Base-by-base conservation (phyloP, 1,140 invertebrate species). In the Procambarus virginalis region DNA sequence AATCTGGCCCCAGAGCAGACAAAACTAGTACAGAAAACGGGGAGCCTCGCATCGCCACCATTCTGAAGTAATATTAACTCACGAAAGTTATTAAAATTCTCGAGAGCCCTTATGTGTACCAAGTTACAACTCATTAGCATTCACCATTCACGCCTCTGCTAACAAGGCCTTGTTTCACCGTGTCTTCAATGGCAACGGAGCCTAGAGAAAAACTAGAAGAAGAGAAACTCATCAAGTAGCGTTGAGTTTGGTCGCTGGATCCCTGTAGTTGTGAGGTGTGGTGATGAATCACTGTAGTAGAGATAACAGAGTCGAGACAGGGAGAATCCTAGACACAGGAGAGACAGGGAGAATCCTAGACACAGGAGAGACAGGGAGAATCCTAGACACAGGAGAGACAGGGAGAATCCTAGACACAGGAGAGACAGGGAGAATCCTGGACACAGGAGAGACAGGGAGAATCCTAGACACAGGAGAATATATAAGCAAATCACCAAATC, bases 1-100 rank as follows among this genome's bases (percentile, higher is more conserved):
- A 34, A 34, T 34, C 34, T 34, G 34, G 34, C 34, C 34, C 34
- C 34, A 34, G 34, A 34, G 34, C 34, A 34, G 34, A 34, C 34
- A 34, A 79, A 48, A 79, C 68, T 34, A 73, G n/a, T 10, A 73
- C 0, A 73, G 68, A 80, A 78, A 80, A 58, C 55, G 78, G 55
- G n/a, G 78, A 55, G 78, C 17, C 49, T 14, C 4, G 49, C 77
- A 12, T n/a, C 68, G 22, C 68, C 68, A 34, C n/a, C 6, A 73
- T 51, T 46, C 46, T 70, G 48, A 77, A 84, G 81, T 84, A 89
- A 84, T 89, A 84, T 89, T 84, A 89, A 89, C 81, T 89, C 34
- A 48, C 73, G 84, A 84, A 89, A 89, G 88, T 89, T 89, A 89
- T 89, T 89, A 89, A 89, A 89, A 89, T 89, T 89, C 88, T 89